Conservation (phyloP, 2,113 vertebrate species). For the Mesocricetus auratus region DNA sequence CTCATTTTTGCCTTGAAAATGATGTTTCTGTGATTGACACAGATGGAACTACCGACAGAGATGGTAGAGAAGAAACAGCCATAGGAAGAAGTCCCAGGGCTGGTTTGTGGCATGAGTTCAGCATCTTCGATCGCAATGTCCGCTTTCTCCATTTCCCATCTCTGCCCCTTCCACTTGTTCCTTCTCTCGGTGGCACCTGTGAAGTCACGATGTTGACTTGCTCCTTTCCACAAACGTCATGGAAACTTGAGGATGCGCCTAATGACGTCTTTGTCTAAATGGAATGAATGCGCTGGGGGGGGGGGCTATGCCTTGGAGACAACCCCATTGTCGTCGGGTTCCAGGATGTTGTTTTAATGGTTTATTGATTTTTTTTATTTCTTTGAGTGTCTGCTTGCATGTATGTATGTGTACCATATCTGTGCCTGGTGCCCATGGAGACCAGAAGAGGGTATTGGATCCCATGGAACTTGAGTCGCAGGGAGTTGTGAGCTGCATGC, state of each 20-base stretch:
- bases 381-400: neutral
- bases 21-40: neutral
- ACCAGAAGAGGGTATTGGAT: neutral
- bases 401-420: neutral
- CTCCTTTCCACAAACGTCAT: neutral
- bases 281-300: neutral
- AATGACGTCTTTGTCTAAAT: slow-evolving; percentile 12
- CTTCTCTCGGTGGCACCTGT: neutral
- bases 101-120: neutral
- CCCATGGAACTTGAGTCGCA: neutral
- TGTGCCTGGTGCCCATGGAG: neutral
- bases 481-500: neutral
- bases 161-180: neutral
- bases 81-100: neutral
- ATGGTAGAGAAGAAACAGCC: neutral
- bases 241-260: neutral
- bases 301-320: neutral
- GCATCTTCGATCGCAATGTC: neutral
- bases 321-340: slow-evolving; percentile 52
- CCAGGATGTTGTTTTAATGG: neutral
- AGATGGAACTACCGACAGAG: neutral
- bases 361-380: neutral
- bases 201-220: neutral
- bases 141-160: neutral
- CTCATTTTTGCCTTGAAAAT: neutral